Evolutionary conservation across 2,113 vertebrate species (phyloP), one percentile per base, ranked within the genome.

Genomic region (Aspidoscelis tigris): DNA sequence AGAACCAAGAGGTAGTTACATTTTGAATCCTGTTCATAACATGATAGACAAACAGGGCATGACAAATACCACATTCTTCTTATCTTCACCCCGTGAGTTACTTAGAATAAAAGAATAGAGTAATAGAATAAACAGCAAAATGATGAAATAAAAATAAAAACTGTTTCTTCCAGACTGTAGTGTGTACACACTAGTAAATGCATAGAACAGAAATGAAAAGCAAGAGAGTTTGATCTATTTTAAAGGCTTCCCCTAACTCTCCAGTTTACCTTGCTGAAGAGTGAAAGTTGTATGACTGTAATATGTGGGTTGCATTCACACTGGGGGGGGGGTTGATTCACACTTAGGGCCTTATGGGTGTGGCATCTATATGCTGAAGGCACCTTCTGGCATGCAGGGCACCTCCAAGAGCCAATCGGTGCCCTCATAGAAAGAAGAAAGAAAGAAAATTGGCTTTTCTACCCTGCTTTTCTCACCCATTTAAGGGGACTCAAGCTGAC

Each of bases 1-100:
- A 1, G 1, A 14, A 43, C 4, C 7, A 9, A 12, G 39, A 43
- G 3, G 11, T 0, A 0, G 86, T 39, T 7, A 7, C 50, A 44
- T 2, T 26, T 2, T 87, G 2, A 2, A 68, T 53, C 43, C 76
- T 39, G 43, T 73, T 61, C 65, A 8, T 64, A 73, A 44, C 12
- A 76, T 39, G 41, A 55, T 22, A 66, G 11, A 21, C 26, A 10
- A 16, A 55, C 33, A 72, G 61, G 33, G 22, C 8, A 14, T 68
- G 43, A 7, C 14, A 66, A 50, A 66, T 82, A 39, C 61, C 16
- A 66, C 44, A 61, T 18, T 18, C 18, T 61, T 61, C 5, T 50
- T 50, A 50, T 50, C 58, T 61, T 61, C 58, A 61, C 14, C 18
- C 58, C 18, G 18, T 18, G 18, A 18, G 58, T 61, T 61, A 4